phyloP scores from a whole-genome alignment of 1,140 invertebrate species.

The Apis cerana region DNA sequence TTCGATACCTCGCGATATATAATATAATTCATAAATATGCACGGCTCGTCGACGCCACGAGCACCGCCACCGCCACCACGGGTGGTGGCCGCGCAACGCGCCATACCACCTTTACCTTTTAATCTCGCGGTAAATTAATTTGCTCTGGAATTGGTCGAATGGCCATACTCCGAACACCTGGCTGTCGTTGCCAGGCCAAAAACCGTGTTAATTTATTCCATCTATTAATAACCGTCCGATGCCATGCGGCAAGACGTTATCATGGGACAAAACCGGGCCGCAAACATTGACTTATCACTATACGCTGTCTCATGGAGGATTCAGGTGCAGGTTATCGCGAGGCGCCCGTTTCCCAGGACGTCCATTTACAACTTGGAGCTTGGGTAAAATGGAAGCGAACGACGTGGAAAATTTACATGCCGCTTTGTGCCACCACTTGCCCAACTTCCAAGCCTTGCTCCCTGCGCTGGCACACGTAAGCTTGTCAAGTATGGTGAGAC shows the following conservation, averaged over 20 bases:
- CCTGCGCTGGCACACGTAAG: conserved; percentile 29
- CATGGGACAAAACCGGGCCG: conserved; percentile 6
- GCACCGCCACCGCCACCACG: no score
- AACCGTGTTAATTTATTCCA: conserved; percentile 41
- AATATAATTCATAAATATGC: no score
- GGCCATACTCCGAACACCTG: no score
- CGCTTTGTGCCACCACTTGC: conserved; percentile 55
- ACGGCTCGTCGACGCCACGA: no score
- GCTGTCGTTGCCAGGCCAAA: neutral
- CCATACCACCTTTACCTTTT: neutral
- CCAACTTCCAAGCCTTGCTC: conserved; percentile 44
- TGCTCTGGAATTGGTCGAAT: neutral
- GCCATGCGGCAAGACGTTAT: conserved; percentile 6
- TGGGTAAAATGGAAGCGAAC: conserved; percentile 59
- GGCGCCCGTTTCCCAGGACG: conserved; percentile 52
- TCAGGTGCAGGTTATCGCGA: conserved; percentile 51
- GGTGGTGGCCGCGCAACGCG: neutral
- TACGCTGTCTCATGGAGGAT: conserved; percentile 56
- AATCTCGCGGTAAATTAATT: neutral
- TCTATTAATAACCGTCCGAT: conserved; percentile 41
- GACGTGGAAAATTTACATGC: conserved; percentile 67
- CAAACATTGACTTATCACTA: conserved; percentile 57
- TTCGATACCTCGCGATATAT: no score
- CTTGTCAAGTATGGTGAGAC: conserved; percentile 35
- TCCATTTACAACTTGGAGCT: conserved; percentile 63